Evolutionary conservation across 2,888 invertebrate species (phyloP).

Genomic region (Oegoconia quadripuncta): DNA sequence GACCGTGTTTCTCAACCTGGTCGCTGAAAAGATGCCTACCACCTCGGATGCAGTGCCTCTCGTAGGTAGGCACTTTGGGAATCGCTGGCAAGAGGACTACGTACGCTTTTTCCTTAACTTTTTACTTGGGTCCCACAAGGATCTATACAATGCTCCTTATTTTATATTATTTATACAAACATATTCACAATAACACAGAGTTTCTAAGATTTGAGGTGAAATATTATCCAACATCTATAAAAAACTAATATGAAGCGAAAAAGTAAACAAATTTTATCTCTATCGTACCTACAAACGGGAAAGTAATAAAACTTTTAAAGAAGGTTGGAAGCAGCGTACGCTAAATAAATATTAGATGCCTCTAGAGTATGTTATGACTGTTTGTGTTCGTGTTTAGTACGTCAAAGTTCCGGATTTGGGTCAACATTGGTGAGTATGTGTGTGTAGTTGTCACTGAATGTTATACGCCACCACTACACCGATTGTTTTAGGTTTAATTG

Average conservation of each 20-base stretch:
- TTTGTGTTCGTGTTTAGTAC: constrained; percentile 29
- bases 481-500: neutral
- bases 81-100: constrained; percentile 17
- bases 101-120: constrained; percentile 35
- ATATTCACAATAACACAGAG: too few species aligned
- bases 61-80: constrained; percentile 81
- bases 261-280: too few species aligned
- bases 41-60: constrained; percentile 90
- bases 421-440: constrained; percentile 36
- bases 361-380: constrained; percentile 52
- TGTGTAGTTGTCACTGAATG: constrained; percentile 33
- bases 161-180: too few species aligned
- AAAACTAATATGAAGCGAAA: too few species aligned
- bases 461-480: too few species aligned
- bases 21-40: constrained; percentile 97
- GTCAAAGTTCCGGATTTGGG: constrained; percentile 5
- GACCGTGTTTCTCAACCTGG: constrained; percentile 98
- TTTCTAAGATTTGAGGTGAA: too few species aligned
- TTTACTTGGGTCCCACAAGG: constrained; percentile 19
- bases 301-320: constrained; percentile 34
- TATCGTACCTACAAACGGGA: neutral
- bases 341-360: constrained; percentile 46
- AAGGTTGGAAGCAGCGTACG: constrained; percentile 42
- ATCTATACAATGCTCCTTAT: neutral
- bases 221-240: too few species aligned